Evolutionary conservation across 2,113 vertebrate genomes (phyloP).

Genomic region (Delphinus delphis): DNA sequence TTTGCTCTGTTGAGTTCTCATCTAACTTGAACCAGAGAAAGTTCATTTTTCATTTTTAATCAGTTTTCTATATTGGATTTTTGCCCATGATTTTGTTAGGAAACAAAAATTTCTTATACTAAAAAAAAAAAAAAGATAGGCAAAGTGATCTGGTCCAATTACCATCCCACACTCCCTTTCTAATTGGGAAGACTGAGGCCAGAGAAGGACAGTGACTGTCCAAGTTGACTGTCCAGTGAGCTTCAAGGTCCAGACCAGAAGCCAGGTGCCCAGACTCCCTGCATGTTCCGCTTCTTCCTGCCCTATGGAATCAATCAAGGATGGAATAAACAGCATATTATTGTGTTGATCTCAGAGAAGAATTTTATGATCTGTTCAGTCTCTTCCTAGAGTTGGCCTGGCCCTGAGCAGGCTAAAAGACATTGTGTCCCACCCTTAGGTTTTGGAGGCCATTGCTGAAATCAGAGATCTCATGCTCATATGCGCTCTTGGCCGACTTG

Average conservation of each 20-base stretch:
- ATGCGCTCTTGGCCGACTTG: not conserved
- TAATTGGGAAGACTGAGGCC: not conserved
- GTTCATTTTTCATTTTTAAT: not conserved
- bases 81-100: not conserved
- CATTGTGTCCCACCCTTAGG: slow-evolving; percentile 23
- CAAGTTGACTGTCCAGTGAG: not conserved
- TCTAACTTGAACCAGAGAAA: not conserved
- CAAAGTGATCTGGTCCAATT: not conserved
- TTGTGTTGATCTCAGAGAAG: not conserved
- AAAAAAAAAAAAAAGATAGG: not conserved
- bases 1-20: not conserved
- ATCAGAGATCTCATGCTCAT: not conserved
- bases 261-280: not conserved
- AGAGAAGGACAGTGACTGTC: not conserved
- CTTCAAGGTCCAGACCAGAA: not conserved
- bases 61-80: not conserved
- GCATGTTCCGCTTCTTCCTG: not conserved
- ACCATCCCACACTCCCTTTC: not conserved
- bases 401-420: not conserved
- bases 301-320: not conserved
- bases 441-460: not conserved
- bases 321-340: not conserved
- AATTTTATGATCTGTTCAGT: not conserved
- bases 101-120: not conserved
- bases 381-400: slow-evolving; percentile 55